Percentiles rank a stretch among this genome's conserved stretches.
Conservation (phyloP, 2,888 invertebrate genomes). For the Sminthurinus aureus region DNA sequence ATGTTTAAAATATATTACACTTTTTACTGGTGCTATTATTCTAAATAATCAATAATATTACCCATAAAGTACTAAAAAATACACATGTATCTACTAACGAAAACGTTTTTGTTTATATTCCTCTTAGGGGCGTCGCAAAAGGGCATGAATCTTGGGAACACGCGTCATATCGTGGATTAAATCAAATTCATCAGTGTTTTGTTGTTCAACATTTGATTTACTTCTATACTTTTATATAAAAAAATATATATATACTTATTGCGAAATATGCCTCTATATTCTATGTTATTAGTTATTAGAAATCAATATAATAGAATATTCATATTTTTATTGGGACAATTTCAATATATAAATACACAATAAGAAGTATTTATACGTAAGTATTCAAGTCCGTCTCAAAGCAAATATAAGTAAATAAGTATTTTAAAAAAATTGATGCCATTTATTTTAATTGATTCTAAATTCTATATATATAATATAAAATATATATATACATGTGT, state of each 20-base stretch:
- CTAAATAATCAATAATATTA: too few species aligned
- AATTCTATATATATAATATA: neutral
- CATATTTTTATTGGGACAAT: neutral
- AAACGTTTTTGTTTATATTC: too few species aligned
- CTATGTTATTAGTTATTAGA: neutral
- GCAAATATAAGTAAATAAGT: neutral
- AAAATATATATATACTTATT: neutral
- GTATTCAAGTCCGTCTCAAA: neutral
- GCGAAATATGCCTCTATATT: too few species aligned
- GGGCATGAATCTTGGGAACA: constrained; percentile 96
- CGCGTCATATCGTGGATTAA: constrained; percentile 80
- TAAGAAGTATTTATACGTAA: neutral
- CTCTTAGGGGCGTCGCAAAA: constrained; percentile 88
- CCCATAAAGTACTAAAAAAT: too few species aligned
- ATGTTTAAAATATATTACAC: too few species aligned
- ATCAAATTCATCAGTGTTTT: neutral
- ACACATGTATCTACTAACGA: too few species aligned
- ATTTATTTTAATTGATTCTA: neutral
- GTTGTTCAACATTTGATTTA: neutral
- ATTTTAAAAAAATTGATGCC: too few species aligned
- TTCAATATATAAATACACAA: neutral
- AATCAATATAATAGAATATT: neutral
- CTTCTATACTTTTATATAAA: neutral
- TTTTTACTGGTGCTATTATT: too few species aligned
- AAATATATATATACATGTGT: neutral